These are phyloP conservation scores for Rhinolophus ferrumequinum DNA, from an alignment of 2,113 vertebrate genomes.

Conservation along the genomic window DNA sequence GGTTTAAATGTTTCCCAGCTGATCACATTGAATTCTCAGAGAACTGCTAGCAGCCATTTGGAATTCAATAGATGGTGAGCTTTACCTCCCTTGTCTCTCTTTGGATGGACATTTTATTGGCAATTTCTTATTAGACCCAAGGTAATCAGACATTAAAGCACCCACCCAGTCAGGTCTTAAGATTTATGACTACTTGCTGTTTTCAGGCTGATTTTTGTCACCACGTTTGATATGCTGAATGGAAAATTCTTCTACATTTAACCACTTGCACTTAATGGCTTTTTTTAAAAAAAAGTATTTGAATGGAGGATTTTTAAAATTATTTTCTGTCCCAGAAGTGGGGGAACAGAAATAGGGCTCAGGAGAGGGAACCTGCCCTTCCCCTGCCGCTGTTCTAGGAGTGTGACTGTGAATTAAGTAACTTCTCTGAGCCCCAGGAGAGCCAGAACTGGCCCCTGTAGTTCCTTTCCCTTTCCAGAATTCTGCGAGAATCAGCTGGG, in stretches of 20 bases:
- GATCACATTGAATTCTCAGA: neutral
- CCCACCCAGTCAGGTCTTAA: neutral
- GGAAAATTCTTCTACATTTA: conserved; percentile 21
- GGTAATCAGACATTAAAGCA: neutral
- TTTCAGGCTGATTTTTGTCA: neutral
- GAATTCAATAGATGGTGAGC: neutral
- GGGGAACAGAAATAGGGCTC: neutral
- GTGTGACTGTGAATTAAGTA: neutral
- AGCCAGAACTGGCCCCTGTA: neutral
- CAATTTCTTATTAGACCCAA: neutral
- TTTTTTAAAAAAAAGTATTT: neutral
- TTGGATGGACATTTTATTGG: neutral
- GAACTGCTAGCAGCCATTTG: neutral
- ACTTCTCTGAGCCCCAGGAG: neutral
- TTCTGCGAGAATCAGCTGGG: neutral
- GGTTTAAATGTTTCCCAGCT: neutral
- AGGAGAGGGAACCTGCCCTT: neutral
- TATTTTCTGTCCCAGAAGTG: neutral
- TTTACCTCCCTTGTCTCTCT: neutral
- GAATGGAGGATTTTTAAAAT: neutral
- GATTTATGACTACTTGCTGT: neutral
- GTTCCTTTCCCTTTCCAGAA: neutral
- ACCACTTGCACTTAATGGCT: neutral
- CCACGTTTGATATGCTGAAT: neutral
- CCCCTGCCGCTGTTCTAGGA: neutral